A percentile compares a stretch with the other conserved stretches of the same genome.
Evolutionary conservation across 1,140 invertebrate species (phyloP).

Genomic region (Octopus sinensis): DNA sequence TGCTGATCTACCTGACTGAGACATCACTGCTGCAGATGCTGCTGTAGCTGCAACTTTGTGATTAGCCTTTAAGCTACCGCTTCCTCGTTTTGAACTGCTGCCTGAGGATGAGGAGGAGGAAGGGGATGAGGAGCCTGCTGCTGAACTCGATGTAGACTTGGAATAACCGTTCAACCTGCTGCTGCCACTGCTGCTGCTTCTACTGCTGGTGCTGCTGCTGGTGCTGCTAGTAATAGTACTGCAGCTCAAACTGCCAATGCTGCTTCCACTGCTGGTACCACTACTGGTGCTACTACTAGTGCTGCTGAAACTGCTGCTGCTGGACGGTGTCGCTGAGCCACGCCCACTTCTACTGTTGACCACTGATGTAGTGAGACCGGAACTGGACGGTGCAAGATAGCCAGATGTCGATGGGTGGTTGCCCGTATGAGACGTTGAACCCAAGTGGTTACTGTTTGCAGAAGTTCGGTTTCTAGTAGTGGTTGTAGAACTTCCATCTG

Average conservation of each 20-base stretch:
- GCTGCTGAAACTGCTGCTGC: not conserved
- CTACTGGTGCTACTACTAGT: not conserved
- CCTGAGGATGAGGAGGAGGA: not conserved
- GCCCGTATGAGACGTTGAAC: no score
- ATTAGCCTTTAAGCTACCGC: not conserved
- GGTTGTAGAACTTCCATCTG: not conserved
- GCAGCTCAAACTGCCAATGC: not conserved
- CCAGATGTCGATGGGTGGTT: conserved; percentile 1
- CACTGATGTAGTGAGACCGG: not conserved
- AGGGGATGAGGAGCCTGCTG: not conserved
- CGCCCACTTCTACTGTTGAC: not conserved
- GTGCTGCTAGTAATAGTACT: no score
- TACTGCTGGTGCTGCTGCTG: no score
- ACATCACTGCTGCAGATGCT: not conserved
- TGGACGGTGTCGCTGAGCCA: not conserved
- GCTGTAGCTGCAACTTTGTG: not conserved
- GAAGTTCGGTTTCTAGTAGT: not conserved
- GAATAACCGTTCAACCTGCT: no score
- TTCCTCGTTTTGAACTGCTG: not conserved
- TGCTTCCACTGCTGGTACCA: not conserved
- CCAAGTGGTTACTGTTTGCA: not conserved
- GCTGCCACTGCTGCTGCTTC: no score
- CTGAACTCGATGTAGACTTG: not conserved
- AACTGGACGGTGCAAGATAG: conserved; percentile 4
- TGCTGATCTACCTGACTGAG: not conserved